These are phyloP conservation scores for Leptinotarsa haldemani DNA, from an alignment of 2,888 invertebrate genomes.

Conservation along the genomic window DNA sequence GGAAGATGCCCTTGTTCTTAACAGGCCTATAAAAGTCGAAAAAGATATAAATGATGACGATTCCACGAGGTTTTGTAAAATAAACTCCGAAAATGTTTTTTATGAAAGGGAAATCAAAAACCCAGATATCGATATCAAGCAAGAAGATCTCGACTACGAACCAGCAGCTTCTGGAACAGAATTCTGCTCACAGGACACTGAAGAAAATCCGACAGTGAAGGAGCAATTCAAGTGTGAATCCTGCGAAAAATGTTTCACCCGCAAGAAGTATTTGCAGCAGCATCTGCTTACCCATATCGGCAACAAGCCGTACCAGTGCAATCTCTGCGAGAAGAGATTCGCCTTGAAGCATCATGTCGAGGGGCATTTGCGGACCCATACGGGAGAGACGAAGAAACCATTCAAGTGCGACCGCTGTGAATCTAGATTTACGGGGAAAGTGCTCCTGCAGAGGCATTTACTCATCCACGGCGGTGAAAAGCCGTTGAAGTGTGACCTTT, in stretches of 20 bases:
- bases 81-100: background rate
- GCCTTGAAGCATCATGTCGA: background rate
- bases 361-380: background rate
- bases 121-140: no score
- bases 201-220: no score
- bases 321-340: no score
- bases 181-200: no score
- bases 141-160: no score
- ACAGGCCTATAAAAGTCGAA: background rate
- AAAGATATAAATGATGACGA: no score
- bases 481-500: background rate
- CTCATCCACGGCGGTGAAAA: background rate
- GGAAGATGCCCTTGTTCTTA: background rate
- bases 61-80: no score
- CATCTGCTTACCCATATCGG: background rate
- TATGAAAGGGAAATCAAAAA: background rate
- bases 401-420: background rate
- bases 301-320: no score
- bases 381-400: background rate
- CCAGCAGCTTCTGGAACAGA: no score
- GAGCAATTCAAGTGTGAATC: no score
- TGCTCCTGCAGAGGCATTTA: background rate
- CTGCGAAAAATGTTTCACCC: no score
- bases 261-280: background rate
- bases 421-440: no score